These are phyloP conservation scores for Platyura marginata DNA, from an alignment of 1,140 invertebrate genomes.

Conservation along the genomic window DNA sequence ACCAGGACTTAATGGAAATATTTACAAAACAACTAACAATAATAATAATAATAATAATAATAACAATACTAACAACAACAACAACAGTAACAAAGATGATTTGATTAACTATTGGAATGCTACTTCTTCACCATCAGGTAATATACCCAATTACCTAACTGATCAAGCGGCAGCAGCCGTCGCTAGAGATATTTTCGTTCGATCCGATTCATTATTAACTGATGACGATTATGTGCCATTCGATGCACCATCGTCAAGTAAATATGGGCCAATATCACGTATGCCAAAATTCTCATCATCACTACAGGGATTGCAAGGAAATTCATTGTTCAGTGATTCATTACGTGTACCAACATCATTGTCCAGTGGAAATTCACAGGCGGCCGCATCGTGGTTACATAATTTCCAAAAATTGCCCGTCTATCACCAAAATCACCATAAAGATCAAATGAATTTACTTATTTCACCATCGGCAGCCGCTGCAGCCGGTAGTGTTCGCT, in stretches of 20 bases:
- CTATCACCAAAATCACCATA: background rate
- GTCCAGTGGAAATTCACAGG: background rate
- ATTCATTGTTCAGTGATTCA: background rate
- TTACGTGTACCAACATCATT: background rate
- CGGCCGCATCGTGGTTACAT: background rate
- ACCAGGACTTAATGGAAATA: background rate
- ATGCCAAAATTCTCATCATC: constrained; percentile 12
- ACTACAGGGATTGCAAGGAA: background rate
- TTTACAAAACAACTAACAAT: background rate
- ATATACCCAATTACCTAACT: constrained; percentile 17
- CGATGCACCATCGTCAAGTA: constrained; percentile 48
- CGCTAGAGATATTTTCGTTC: constrained; percentile 31
- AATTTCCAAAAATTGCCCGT: background rate
- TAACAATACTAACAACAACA: background rate
- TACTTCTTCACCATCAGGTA: constrained; percentile 7
- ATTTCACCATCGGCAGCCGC: background rate
- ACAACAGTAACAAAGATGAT: background rate
- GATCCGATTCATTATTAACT: constrained; percentile 40
- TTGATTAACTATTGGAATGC: background rate
- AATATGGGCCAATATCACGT: constrained; percentile 66
- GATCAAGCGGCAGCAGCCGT: constrained; percentile 6
- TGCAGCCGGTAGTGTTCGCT: background rate
- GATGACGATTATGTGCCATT: constrained; percentile 61
- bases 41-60: constrained; percentile 1
- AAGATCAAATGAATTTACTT: background rate